A percentile compares a stretch with the other conserved stretches of the same genome.
These are phyloP conservation scores for Ethmia dodecea DNA, from an alignment of 2,888 invertebrate genomes.

Conservation along the genomic window DNA sequence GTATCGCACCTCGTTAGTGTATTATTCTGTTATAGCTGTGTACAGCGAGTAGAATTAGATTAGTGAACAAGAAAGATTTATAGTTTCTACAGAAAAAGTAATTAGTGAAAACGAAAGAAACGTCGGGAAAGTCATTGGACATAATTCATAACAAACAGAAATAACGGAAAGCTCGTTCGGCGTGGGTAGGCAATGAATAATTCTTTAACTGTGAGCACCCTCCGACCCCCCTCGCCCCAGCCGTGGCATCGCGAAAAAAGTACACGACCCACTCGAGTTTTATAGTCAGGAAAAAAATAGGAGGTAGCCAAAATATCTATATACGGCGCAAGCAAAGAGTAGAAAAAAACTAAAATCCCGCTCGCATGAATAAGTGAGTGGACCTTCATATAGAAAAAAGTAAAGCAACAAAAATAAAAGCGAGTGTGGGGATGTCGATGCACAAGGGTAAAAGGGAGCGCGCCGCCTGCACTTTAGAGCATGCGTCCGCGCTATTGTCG, in stretches of 20 bases:
- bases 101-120: conserved; percentile 72
- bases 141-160: conserved; percentile 77
- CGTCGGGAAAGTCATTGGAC: conserved; percentile 72
- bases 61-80: conserved; percentile 42
- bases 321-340: conserved; percentile 64
- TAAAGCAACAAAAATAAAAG: conserved; percentile 55
- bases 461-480: conserved; percentile 17
- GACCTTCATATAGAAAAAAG: conserved; percentile 70
- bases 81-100: conserved; percentile 67
- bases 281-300: conserved; percentile 74
- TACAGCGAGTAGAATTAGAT: conserved; percentile 1
- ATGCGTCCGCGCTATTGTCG: conserved; percentile 19
- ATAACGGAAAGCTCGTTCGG: conserved; percentile 74
- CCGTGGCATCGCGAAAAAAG: conserved; percentile 68
- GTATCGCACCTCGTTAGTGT: too few relatives aligned
- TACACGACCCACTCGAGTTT: conserved; percentile 69
- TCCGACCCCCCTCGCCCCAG: conserved; percentile 27
- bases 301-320: conserved; percentile 74
- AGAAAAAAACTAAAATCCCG: conserved; percentile 70
- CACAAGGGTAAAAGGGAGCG: conserved; percentile 27
- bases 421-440: conserved; percentile 28
- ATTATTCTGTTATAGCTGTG: too few relatives aligned
- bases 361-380: conserved; percentile 74
- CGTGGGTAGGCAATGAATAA: conserved; percentile 77
- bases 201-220: conserved; percentile 70